phyloP scores from a whole-genome alignment of 30 jellyfish, hydroid and myxozoan genomes.

The Hydractinia echinata region DNA sequence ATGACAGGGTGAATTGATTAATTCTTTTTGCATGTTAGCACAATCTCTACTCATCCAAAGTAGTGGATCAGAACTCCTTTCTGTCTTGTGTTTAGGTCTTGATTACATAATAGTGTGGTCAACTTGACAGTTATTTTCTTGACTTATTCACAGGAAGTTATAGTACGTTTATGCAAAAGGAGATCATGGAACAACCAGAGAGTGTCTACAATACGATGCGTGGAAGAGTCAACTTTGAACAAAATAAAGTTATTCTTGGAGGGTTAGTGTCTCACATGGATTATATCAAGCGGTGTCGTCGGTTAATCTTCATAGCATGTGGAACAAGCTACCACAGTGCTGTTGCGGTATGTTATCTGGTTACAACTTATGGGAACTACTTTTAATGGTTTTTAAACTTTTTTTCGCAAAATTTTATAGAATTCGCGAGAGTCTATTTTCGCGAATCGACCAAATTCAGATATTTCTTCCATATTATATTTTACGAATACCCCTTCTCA shows the following conservation, averaged over 20 bases:
- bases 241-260: conserved; percentile 69
- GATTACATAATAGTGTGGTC: not conserved
- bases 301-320: conserved; percentile 98
- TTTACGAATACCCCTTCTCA: too few species aligned
- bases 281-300: conserved; percentile 82
- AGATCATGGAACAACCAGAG: conserved; percentile 99
- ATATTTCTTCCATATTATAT: too few species aligned
- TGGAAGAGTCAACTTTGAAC: conserved; percentile 92
- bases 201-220: conserved; percentile 90
- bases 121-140: not conserved
- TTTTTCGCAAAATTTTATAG: too few species aligned
- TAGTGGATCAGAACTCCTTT: too few species aligned
- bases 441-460: too few species aligned
- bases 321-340: conserved; percentile 99
- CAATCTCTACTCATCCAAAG: too few species aligned
- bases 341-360: conserved; percentile 72
- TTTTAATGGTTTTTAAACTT: too few species aligned
- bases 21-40: too few species aligned
- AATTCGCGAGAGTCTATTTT: too few species aligned
- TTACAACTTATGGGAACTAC: too few species aligned
- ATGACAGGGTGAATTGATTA: too few species aligned
- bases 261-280: conserved; percentile 97
- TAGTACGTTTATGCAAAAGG: conserved; percentile 97
- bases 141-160: conserved; percentile 59
- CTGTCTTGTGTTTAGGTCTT: too few species aligned